These are phyloP conservation scores for Carterocephalus palaemon DNA, from an alignment of 2,888 invertebrate genomes.

Conservation along the genomic window DNA sequence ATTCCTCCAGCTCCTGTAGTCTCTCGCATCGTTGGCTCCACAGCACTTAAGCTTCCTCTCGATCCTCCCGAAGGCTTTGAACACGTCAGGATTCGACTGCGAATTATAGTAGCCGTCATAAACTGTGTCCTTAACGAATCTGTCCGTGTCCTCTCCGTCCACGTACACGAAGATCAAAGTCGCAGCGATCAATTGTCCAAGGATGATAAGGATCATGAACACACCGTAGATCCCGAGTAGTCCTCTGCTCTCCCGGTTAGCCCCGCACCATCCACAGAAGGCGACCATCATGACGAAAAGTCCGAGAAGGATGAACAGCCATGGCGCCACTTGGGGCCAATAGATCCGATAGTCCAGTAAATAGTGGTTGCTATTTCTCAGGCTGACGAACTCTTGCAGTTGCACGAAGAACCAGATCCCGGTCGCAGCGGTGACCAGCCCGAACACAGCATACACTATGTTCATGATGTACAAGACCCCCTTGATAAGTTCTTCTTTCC, in stretches of 20 bases:
- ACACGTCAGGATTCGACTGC: slow-evolving; percentile 66
- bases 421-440: slow-evolving; percentile 63
- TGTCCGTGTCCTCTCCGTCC: slow-evolving; percentile 68
- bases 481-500: slow-evolving; percentile 66
- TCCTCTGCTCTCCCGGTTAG: slow-evolving; percentile 62
- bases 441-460: slow-evolving; percentile 67
- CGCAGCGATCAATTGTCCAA: slow-evolving; percentile 62
- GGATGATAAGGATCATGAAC: slow-evolving; percentile 58
- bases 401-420: slow-evolving; percentile 76
- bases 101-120: slow-evolving; percentile 74
- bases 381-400: slow-evolving; percentile 60
- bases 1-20: slow-evolving; percentile 70
- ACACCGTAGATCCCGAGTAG: slow-evolving; percentile 62
- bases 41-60: slow-evolving; percentile 69
- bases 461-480: slow-evolving; percentile 65
- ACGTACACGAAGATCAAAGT: slow-evolving; percentile 69
- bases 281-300: slow-evolving; percentile 63
- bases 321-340: slow-evolving; percentile 74
- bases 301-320: slow-evolving; percentile 69
- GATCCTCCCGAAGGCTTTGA: slow-evolving; percentile 63
- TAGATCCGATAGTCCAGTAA: slow-evolving; percentile 68
- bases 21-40: slow-evolving; percentile 70
- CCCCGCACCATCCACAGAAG: slow-evolving; percentile 69
- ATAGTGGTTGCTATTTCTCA: slow-evolving; percentile 71
- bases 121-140: slow-evolving; percentile 70